These are phyloP conservation scores for Gryon sp. DNA, from an alignment of 1,140 invertebrate species.

Conservation along the genomic window DNA sequence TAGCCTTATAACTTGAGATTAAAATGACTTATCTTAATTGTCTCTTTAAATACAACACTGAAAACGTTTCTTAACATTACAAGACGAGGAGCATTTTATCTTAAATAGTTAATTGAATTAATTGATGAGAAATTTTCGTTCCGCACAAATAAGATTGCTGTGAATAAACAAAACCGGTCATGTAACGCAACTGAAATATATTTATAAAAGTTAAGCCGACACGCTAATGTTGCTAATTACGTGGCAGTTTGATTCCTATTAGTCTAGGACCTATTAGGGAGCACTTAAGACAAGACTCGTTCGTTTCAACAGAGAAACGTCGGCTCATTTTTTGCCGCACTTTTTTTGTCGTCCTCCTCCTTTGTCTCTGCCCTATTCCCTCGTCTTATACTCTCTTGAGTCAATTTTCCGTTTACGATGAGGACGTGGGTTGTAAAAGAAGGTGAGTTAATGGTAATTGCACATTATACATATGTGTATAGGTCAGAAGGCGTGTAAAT, in stretches of 20 bases:
- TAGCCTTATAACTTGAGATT: background rate
- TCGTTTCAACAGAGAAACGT: constrained; percentile 50
- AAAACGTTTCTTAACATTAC: constrained; percentile 26
- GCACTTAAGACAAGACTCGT: constrained; percentile 12
- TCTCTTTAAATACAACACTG: constrained; percentile 49
- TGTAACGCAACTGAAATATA: constrained; percentile 1
- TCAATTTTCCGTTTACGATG: constrained; percentile 64
- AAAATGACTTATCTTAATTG: constrained; percentile 45
- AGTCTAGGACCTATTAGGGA: constrained; percentile 47
- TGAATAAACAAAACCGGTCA: constrained; percentile 49
- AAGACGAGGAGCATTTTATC: constrained; percentile 17
- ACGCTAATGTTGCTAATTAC: constrained; percentile 67
- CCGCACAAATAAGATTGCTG: constrained; percentile 35
- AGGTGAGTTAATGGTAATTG: constrained; percentile 66
- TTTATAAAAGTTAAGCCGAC: constrained; percentile 52
- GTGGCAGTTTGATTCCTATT: constrained; percentile 63
- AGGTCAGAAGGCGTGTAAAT: constrained; percentile 58
- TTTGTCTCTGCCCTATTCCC: background rate
- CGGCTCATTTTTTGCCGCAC: constrained; percentile 21
- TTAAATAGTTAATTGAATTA: constrained; percentile 34
- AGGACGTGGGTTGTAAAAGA: constrained; percentile 63
- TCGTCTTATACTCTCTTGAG: constrained; percentile 25
- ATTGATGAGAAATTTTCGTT: constrained; percentile 11
- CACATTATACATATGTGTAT: constrained; percentile 60
- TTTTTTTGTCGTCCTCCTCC: constrained; percentile 1